Evolutionary conservation across 1,140 invertebrate species (phyloP).

Genomic region (Leucophenga varia): DNA sequence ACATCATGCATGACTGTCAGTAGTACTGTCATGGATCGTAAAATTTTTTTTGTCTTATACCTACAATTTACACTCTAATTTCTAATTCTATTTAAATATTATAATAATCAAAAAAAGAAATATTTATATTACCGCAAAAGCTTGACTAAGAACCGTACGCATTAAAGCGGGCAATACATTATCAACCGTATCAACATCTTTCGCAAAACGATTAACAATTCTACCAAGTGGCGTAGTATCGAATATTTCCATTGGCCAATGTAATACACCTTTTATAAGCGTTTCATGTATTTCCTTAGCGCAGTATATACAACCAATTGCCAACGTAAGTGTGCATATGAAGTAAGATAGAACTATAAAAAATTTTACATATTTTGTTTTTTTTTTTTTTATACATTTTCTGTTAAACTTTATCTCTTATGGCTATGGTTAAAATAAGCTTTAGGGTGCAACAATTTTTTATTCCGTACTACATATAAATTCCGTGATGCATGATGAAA

Average conservation of each 20-base stretch:
- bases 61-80: too few species aligned
- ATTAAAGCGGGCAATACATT: conserved; percentile 57
- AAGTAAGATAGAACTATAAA: conserved; percentile 53
- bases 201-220: conserved; percentile 74
- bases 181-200: conserved; percentile 72
- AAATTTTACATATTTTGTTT: conserved; percentile 8
- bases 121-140: conserved; percentile 40
- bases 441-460: too few species aligned
- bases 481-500: too few species aligned
- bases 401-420: too few species aligned
- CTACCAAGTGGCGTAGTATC: conserved; percentile 76
- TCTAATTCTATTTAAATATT: too few species aligned
- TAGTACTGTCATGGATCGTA: too few species aligned
- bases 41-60: too few species aligned
- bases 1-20: too few species aligned
- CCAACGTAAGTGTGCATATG: conserved; percentile 44
- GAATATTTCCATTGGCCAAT: conserved; percentile 73
- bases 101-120: too few species aligned
- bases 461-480: too few species aligned
- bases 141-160: conserved; percentile 49
- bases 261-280: conserved; percentile 66
- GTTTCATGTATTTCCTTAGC: conserved; percentile 60
- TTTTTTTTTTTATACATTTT: too few species aligned
- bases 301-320: conserved; percentile 50
- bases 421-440: too few species aligned